Conservation (phyloP, 2,797 vertebrate genomes). For the Nyctibius grandis region DNA sequence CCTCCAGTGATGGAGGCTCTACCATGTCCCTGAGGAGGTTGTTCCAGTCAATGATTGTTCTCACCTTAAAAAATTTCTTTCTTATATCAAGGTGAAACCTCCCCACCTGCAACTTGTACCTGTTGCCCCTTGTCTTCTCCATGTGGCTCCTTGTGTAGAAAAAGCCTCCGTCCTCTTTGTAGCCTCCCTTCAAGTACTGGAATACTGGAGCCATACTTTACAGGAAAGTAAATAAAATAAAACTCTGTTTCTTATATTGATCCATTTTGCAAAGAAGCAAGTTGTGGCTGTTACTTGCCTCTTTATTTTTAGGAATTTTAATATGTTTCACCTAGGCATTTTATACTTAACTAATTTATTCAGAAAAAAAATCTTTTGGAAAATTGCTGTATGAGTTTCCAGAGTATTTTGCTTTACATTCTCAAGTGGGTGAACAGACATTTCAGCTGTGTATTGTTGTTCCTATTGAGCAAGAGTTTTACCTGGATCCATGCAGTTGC, state of each 20-base stretch:
- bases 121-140: background rate
- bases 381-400: background rate
- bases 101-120: background rate
- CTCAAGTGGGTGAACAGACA: background rate
- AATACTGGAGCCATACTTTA: background rate
- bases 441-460: background rate
- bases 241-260: background rate
- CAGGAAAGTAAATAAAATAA: background rate
- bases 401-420: background rate
- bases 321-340: background rate
- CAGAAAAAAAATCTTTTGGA: background rate
- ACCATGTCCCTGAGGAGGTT: background rate
- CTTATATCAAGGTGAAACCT: background rate
- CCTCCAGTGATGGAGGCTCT: background rate
- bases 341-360: background rate
- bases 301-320: background rate
- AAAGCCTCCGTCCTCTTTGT: background rate
- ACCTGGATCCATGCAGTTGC: background rate
- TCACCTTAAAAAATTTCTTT: background rate
- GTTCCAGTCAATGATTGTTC: background rate
- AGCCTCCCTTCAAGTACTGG: background rate
- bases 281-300: background rate
- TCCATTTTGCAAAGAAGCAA: background rate
- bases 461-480: background rate
- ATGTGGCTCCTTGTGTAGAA: background rate